Base-by-base conservation (phyloP, 2,113 vertebrate species). In the Saimiri boliviensis region DNA sequence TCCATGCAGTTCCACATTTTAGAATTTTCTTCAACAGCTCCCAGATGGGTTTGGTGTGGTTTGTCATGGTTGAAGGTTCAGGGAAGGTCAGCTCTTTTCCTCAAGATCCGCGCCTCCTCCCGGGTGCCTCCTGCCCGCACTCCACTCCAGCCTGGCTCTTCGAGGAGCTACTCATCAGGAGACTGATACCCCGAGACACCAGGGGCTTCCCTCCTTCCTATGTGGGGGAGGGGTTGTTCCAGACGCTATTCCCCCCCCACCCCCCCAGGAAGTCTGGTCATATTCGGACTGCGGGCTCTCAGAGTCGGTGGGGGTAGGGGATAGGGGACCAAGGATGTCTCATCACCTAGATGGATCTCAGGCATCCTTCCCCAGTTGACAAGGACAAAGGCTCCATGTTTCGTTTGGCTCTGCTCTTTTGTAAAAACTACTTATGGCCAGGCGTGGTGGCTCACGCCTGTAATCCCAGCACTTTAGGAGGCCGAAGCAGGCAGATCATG, bases 61-160 rank as follows among this genome's bases (percentile, higher is more conserved):
- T 66, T 45, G 27, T 49, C 11, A 0, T 37, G 58, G 37, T 4
- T 14, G 12, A 2, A 6, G 7, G 30, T 32, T 85, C 13, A 5
- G 47, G 23, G 42, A 52, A 20, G 35, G n/a, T 58, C 80, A 13
- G 13, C 49, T 71, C 70, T 20, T 76, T 37, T 32, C 49, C 19
- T 60, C 16, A 4, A 92, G 74, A 16, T n/a, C 35, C 3, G 2
- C 3, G 35, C 30, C 68, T 83, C 42, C 23, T 83, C 23, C 42
- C 4, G 0, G 60, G 56, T 0, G 2, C 56, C 73, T 45, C 83
- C 86, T 63, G 52, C n/a, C 35, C 21, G 30, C 30, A 16, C 42
- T 25, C 2, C 7, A 0, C 35, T 54, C 32, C 74, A 32, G 3
- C 66, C 1, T 11, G 32, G 9, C 54, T 85, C n/a, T 80, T 23